A percentile compares a stretch with the other conserved stretches of the same genome.
Evolutionary conservation across 2,888 invertebrate genomes (phyloP).

Genomic region (Andrena bicolor): DNA sequence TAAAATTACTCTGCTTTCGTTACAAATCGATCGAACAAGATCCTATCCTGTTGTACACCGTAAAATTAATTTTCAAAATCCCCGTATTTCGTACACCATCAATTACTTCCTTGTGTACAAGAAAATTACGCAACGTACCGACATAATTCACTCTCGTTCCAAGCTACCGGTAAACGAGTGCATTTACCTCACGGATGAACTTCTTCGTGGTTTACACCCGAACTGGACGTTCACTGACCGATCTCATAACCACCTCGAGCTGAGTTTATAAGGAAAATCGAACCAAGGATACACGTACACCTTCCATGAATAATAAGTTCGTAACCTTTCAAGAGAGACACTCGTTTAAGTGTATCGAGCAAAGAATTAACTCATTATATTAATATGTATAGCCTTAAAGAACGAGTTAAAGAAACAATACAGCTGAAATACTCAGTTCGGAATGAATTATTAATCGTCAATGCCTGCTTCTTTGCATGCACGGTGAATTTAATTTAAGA

Average conservation of each 20-base stretch:
- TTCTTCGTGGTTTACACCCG: no score
- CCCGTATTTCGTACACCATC: not conserved
- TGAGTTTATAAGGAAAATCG: no score
- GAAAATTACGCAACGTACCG: not conserved
- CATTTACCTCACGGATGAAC: not conserved
- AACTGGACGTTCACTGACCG: no score
- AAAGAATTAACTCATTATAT: not conserved
- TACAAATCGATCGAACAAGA: not conserved
- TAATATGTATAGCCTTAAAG: not conserved
- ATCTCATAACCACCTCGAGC: no score
- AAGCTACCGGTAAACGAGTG: not conserved
- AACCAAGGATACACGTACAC: no score
- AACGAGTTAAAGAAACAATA: not conserved
- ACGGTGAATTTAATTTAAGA: constrained; percentile 7
- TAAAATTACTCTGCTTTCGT: no score
- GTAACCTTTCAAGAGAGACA: not conserved
- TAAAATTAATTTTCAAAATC: not conserved
- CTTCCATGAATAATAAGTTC: constrained; percentile 10
- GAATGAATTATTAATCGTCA: not conserved
- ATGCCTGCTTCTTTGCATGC: not conserved
- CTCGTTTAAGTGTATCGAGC: not conserved
- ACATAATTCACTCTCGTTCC: not conserved
- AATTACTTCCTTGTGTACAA: not conserved
- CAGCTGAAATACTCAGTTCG: not conserved
- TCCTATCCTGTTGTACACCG: not conserved